Evolutionary conservation across 2,888 invertebrate genomes (phyloP).

Genomic region (Aphidius colemani): DNA sequence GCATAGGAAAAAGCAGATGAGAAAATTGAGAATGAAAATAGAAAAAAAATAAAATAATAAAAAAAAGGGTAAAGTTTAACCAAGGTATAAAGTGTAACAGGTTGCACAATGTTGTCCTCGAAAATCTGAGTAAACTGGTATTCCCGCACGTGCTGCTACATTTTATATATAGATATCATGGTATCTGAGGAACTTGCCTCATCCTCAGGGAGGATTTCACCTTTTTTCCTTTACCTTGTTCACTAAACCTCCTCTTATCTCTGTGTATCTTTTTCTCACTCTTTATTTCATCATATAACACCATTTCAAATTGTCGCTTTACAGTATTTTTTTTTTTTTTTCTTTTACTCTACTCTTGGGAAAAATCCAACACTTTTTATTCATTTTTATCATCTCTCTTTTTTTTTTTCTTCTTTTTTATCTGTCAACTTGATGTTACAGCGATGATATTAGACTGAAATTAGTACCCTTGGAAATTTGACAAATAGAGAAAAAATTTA

Average conservation of each 20-base stretch:
- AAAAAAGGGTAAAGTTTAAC: neutral
- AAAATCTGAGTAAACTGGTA: slow-evolving; percentile 31
- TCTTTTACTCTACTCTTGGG: slow-evolving; percentile 21
- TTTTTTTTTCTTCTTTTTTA: slow-evolving; percentile 12
- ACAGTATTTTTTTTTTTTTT: slow-evolving; percentile 10
- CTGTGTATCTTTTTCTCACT: neutral
- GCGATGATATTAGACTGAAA: too few species aligned
- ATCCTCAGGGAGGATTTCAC: slow-evolving; percentile 5
- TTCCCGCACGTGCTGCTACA: slow-evolving; percentile 28
- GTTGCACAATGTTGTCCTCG: slow-evolving; percentile 27
- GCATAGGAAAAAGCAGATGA: neutral
- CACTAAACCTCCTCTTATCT: neutral
- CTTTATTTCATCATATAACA: slow-evolving; percentile 2
- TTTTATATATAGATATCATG: too few species aligned
- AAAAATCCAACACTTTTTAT: slow-evolving; percentile 14
- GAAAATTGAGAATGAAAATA: slow-evolving; percentile 1
- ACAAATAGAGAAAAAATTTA: too few species aligned
- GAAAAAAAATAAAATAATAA: neutral
- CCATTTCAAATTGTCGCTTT: neutral
- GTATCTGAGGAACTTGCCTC: slow-evolving; percentile 26
- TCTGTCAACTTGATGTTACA: neutral
- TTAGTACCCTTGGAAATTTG: too few species aligned
- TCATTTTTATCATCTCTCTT: slow-evolving; percentile 14
- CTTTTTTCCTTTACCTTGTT: neutral
- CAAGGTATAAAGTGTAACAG: slow-evolving; percentile 35